phyloP scores from a whole-genome alignment of 2,888 invertebrate genomes.

The Drosophila cracens region DNA sequence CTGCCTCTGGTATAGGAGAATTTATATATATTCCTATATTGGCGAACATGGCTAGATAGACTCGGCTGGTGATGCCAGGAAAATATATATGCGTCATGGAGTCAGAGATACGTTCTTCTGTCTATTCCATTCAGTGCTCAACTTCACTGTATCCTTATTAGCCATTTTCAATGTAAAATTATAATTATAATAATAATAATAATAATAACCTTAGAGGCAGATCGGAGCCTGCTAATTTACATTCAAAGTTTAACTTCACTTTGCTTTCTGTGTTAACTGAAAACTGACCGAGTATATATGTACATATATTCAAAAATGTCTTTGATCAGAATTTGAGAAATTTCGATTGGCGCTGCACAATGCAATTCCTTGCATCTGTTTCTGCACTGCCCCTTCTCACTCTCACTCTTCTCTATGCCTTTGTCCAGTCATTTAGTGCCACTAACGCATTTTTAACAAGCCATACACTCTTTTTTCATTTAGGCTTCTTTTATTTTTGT shows the following conservation, averaged over 20 bases:
- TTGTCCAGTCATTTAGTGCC: conserved; percentile 29
- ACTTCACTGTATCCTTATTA: not conserved
- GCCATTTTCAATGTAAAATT: not conserved
- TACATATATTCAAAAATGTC: not conserved
- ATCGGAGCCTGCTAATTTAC: not conserved
- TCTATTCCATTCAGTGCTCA: not conserved
- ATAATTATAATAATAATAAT: not conserved
- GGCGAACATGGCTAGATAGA: not conserved
- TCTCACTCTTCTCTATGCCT: not conserved
- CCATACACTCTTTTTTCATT: conserved; percentile 34
- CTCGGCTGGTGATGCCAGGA: not conserved
- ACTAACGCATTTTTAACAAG: conserved; percentile 56
- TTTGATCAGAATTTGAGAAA: not conserved
- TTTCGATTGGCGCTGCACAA: not conserved
- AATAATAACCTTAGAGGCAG: not conserved
- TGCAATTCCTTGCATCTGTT: not conserved
- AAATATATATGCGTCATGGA: not conserved
- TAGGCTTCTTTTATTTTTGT: conserved; percentile 8
- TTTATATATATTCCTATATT: not conserved
- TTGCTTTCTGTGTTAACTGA: not conserved
- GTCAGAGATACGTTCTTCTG: not conserved
- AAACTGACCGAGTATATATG: not conserved
- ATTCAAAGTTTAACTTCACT: not conserved
- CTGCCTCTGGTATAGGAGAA: not conserved
- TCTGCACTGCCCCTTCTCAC: not conserved